Evolutionary conservation across 2,888 invertebrate genomes (phyloP).

Genomic region (Rhagophthalmus giganteus): DNA sequence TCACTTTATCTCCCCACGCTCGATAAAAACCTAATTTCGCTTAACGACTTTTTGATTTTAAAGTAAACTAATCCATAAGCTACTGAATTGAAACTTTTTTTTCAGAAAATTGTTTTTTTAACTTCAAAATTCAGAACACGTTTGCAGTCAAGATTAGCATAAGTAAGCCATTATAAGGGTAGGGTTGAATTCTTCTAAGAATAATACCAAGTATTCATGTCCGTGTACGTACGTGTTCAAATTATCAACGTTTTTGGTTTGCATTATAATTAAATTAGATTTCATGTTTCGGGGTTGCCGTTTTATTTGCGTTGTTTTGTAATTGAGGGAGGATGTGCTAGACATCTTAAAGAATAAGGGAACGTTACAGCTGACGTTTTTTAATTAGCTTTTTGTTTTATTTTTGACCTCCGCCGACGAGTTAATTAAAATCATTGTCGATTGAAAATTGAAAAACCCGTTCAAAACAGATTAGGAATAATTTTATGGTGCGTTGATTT

Average conservation of each 20-base stretch:
- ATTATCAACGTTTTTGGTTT: slow-evolving; percentile 9
- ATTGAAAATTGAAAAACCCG: no score
- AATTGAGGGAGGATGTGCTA: no score
- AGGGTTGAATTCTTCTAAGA: slow-evolving; percentile 1
- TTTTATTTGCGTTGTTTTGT: no score
- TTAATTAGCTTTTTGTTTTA: no score
- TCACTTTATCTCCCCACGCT: neutral
- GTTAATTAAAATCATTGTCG: no score
- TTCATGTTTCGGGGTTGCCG: no score
- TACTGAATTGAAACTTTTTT: neutral
- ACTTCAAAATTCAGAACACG: slow-evolving; percentile 2
- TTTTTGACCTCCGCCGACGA: no score
- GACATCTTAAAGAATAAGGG: no score
- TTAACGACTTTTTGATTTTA: neutral
- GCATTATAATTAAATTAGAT: slow-evolving; percentile 8
- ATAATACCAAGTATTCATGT: neutral
- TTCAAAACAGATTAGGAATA: no score
- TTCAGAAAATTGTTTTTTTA: neutral
- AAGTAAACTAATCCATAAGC: neutral
- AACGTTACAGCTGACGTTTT: no score
- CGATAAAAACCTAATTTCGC: neutral
- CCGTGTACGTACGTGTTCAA: slow-evolving; percentile 2
- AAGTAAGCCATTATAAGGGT: slow-evolving; percentile 3
- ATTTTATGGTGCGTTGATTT: no score
- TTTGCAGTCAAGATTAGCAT: slow-evolving; percentile 3